These are phyloP conservation scores for Ellobium chinense DNA, from an alignment of 2,888 invertebrate species.

Conservation along the genomic window DNA sequence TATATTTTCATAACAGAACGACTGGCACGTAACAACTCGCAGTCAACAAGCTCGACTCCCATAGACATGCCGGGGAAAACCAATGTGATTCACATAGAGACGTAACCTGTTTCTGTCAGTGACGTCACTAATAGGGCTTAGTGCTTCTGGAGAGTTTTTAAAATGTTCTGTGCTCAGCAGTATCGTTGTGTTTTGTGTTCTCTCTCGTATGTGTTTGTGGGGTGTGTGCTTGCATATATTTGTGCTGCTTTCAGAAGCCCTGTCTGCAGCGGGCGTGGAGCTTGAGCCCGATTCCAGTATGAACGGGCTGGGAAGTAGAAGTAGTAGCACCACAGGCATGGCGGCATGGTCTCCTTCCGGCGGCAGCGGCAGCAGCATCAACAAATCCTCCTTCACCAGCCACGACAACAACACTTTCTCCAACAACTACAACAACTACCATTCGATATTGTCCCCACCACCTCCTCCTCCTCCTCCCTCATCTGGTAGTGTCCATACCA, in stretches of 20 bases:
- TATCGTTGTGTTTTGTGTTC: too few relatives aligned
- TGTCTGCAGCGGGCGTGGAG: background rate
- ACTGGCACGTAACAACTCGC: too few relatives aligned
- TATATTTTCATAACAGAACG: too few relatives aligned
- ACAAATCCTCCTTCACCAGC: background rate
- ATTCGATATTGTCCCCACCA: background rate
- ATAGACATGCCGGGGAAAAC: too few relatives aligned
- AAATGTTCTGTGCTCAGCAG: too few relatives aligned
- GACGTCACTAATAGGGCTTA: too few relatives aligned
- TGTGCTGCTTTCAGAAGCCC: slow-evolving; percentile 35
- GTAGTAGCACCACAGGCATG: slow-evolving; percentile 16
- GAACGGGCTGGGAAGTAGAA: background rate
- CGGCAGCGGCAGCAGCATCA: slow-evolving; percentile 26
- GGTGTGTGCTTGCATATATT: slow-evolving; percentile 23
- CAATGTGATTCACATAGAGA: too few relatives aligned
- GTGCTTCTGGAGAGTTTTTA: too few relatives aligned
- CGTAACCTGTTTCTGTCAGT: too few relatives aligned
- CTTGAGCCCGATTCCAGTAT: background rate
- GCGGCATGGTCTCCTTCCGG: slow-evolving; percentile 28
- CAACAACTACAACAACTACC: slow-evolving; percentile 22
- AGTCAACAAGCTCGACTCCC: too few relatives aligned
- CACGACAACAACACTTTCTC: slow-evolving; percentile 8
- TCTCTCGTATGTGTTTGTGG: slow-evolving; percentile 17
- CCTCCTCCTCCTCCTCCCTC: background rate
- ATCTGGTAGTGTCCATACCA: background rate